Percentiles rank a stretch among this genome's conserved stretches.
phyloP scores from a whole-genome alignment of 2,888 invertebrate species.

The Clivina fossor region DNA sequence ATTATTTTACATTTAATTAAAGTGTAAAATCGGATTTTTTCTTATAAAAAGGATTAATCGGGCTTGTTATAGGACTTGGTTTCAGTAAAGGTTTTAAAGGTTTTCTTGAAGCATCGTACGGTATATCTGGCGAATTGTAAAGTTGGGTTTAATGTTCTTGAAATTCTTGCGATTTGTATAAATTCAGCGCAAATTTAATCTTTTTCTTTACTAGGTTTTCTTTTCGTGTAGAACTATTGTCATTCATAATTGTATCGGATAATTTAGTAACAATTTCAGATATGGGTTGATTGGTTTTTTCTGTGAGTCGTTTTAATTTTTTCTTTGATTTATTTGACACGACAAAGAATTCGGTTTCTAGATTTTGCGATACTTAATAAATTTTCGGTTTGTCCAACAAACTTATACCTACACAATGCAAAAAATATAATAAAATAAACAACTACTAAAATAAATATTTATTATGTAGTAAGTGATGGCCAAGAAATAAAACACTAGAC shows the following conservation, averaged over 20 bases:
- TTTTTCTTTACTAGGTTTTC: conserved; percentile 62
- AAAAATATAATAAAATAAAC: too few relatives aligned
- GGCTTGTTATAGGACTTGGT: conserved; percentile 62
- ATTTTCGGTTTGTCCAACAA: too few relatives aligned
- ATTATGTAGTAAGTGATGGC: too few relatives aligned
- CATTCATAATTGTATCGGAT: conserved; percentile 29
- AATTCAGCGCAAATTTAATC: conserved; percentile 71
- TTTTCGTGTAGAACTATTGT: conserved; percentile 17
- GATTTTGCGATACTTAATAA: too few relatives aligned
- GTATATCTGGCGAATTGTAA: conserved; percentile 70
- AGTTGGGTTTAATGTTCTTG: conserved; percentile 74
- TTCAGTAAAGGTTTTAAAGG: conserved; percentile 76
- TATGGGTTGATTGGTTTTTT: conserved; percentile 10
- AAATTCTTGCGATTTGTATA: conserved; percentile 71
- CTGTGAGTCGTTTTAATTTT: conserved; percentile 12
- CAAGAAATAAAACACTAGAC: too few relatives aligned
- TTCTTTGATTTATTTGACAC: conserved; percentile 43
- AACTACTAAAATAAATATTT: too few relatives aligned
- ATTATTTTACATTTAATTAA: conserved; percentile 1
- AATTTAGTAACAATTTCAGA: conserved; percentile 37
- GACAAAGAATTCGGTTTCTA: conserved; percentile 50
- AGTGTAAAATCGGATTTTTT: conserved; percentile 49
- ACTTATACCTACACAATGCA: too few relatives aligned
- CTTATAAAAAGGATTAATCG: conserved; percentile 77
- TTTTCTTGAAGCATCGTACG: conserved; percentile 69